Percentiles rank a stretch among this genome's conserved stretches.
Evolutionary conservation across 2,113 vertebrate species (phyloP).

Genomic region (Macquaria australasica): DNA sequence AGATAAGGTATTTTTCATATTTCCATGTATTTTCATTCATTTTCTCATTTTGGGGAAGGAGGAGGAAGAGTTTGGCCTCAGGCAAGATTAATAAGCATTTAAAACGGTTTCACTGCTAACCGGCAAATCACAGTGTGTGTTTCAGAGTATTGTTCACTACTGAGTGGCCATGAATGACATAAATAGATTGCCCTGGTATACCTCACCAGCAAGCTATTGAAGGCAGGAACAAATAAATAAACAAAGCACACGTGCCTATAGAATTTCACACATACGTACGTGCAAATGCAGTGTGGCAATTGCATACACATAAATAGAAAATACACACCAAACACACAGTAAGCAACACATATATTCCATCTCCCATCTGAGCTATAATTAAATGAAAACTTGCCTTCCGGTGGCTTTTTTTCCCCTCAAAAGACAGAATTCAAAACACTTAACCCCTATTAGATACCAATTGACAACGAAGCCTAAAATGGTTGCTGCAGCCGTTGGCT

Average conservation of each 20-base stretch:
- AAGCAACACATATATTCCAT: constrained; percentile 43
- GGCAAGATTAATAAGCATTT: constrained; percentile 86
- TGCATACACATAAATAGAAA: not conserved
- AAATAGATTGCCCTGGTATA: constrained; percentile 78
- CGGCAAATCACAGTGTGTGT: constrained; percentile 80
- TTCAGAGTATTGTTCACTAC: constrained; percentile 83
- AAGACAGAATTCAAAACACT: constrained; percentile 78
- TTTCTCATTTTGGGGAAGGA: constrained; percentile 81
- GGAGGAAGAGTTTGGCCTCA: constrained; percentile 76
- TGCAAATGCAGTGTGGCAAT: constrained; percentile 37
- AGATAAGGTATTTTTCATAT: constrained; percentile 84
- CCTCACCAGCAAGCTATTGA: constrained; percentile 57
- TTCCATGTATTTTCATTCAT: constrained; percentile 84
- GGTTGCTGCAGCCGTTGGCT: constrained; percentile 67
- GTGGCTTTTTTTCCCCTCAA: constrained; percentile 58
- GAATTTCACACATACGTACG: constrained; percentile 24
- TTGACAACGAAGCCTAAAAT: constrained; percentile 70
- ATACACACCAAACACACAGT: constrained; percentile 11
- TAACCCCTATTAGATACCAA: constrained; percentile 81
- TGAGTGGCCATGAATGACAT: constrained; percentile 83
- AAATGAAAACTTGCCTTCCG: constrained; percentile 76
- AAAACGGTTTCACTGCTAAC: constrained; percentile 85
- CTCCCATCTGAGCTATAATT: constrained; percentile 73
- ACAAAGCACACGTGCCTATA: constrained; percentile 53
- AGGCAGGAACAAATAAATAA: constrained; percentile 70